phyloP scores from a whole-genome alignment of 30 jellyfish, hydroid and myxozoan species.

The Mastigias papua region DNA sequence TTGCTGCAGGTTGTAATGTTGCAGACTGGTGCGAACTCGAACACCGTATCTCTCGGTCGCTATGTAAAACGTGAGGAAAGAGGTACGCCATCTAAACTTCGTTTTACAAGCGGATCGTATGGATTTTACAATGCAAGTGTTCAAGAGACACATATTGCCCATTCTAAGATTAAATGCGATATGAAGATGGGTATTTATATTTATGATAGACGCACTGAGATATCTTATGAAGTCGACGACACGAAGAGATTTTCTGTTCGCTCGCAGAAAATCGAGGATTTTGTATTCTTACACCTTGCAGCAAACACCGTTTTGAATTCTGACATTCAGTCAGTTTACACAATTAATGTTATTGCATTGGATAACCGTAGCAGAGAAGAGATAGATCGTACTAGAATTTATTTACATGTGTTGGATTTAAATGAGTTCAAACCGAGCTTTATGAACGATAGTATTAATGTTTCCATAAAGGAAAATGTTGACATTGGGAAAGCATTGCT shows the following conservation, averaged over 20 bases:
- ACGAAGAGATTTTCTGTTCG: constrained; percentile 40
- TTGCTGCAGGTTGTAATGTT: constrained; percentile 65
- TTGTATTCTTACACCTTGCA: constrained; percentile 63
- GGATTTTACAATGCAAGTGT: constrained; percentile 79
- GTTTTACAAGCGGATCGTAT: constrained; percentile 80
- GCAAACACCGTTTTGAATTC: constrained; percentile 46
- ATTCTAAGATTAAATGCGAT: constrained; percentile 46
- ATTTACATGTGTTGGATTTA: constrained; percentile 57
- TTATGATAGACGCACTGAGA: constrained; percentile 58
- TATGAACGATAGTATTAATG: constrained; percentile 21
- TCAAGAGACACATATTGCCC: constrained; percentile 5
- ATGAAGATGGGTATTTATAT: constrained; percentile 84
- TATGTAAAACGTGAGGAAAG: constrained; percentile 71
- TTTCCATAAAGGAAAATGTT: constrained; percentile 50
- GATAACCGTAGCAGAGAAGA: constrained; percentile 51
- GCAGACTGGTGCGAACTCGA: background rate
- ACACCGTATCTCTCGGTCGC: constrained; percentile 15
- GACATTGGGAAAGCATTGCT: constrained; percentile 49
- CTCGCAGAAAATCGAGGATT: constrained; percentile 61
- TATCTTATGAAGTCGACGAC: constrained; percentile 50
- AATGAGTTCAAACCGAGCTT: constrained; percentile 65
- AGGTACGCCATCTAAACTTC: constrained; percentile 73
- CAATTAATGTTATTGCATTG: constrained; percentile 49
- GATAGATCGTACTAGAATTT: constrained; percentile 70
- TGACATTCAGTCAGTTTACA: constrained; percentile 33